These are phyloP conservation scores for Musca vetustissima DNA, from an alignment of 1,140 invertebrate genomes.

Conservation along the genomic window DNA sequence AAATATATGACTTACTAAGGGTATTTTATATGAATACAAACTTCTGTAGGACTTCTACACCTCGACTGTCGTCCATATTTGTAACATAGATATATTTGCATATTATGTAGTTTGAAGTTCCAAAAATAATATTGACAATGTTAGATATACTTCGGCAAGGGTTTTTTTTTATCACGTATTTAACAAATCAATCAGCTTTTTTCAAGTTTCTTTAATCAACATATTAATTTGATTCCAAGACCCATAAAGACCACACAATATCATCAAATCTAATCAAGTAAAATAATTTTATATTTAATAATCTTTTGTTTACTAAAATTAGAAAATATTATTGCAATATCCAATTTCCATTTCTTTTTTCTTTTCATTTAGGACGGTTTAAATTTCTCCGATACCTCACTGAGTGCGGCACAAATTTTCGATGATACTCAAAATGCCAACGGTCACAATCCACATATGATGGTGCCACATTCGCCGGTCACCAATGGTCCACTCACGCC, in stretches of 20 bases:
- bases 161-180: too few relatives aligned
- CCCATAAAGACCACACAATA: not conserved
- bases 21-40: too few relatives aligned
- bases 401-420: constrained; percentile 49
- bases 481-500: constrained; percentile 53
- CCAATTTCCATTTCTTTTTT: not conserved
- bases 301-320: not conserved
- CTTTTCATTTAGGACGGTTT: constrained; percentile 37
- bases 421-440: constrained; percentile 44
- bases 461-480: constrained; percentile 42
- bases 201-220: too few relatives aligned
- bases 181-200: too few relatives aligned
- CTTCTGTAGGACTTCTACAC: too few relatives aligned
- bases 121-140: too few relatives aligned
- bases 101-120: too few relatives aligned
- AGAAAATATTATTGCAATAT: not conserved
- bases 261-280: not conserved
- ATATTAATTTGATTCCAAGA: too few relatives aligned
- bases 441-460: constrained; percentile 29
- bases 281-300: not conserved
- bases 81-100: too few relatives aligned
- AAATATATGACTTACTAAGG: too few relatives aligned
- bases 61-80: too few relatives aligned
- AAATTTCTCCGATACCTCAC: constrained; percentile 49
- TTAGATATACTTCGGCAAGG: too few relatives aligned